Conservation (phyloP, 2,888 invertebrate species). For the Xestia rhomboidea region DNA sequence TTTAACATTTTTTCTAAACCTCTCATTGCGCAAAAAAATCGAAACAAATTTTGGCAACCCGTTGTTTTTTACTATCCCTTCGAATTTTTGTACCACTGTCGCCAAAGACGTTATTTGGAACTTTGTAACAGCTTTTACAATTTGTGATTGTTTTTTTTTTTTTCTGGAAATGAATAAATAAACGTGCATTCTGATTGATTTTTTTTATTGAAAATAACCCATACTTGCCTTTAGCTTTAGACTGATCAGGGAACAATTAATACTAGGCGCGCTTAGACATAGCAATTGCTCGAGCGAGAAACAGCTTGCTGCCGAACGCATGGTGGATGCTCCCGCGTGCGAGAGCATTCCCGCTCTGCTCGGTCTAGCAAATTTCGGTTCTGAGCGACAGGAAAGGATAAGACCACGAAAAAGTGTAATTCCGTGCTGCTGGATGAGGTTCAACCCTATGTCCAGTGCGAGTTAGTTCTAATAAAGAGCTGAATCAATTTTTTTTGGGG, state of each 20-base stretch:
- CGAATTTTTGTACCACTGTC: constrained; percentile 69
- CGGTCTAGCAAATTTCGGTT: not conserved
- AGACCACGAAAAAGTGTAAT: not conserved
- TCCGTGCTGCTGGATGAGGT: not conserved
- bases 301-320: not conserved
- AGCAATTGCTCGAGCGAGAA: not conserved
- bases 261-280: not conserved
- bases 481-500: not conserved
- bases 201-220: constrained; percentile 31
- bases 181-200: constrained; percentile 79
- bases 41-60: constrained; percentile 61
- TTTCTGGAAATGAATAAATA: constrained; percentile 80
- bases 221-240: constrained; percentile 13
- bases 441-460: not conserved
- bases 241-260: not conserved
- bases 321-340: not conserved
- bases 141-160: constrained; percentile 82
- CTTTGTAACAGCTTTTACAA: constrained; percentile 82
- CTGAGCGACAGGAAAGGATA: not conserved
- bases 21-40: constrained; percentile 65
- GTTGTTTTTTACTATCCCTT: constrained; percentile 54
- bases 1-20: constrained; percentile 58
- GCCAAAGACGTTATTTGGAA: constrained; percentile 70
- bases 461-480: not conserved
- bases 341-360: not conserved